A percentile compares a stretch with the other conserved stretches of the same genome.
These are phyloP conservation scores for Corythoichthys intestinalis DNA, from an alignment of 2,113 vertebrate species.

Conservation along the genomic window DNA sequence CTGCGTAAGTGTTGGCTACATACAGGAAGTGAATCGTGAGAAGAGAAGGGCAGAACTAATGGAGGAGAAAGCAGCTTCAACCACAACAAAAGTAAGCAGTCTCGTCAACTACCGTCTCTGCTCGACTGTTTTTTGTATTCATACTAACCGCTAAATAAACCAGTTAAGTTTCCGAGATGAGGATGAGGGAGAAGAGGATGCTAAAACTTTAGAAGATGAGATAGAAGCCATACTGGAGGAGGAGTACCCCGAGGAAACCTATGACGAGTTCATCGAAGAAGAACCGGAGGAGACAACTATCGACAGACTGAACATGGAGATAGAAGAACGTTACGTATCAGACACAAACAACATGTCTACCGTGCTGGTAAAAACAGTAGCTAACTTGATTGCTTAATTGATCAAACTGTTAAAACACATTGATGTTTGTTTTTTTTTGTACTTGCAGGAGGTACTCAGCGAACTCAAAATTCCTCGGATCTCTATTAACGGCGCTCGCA, in stretches of 20 bases:
- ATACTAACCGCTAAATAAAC: constrained; percentile 8
- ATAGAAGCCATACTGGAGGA: constrained; percentile 78
- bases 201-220: constrained; percentile 65
- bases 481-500: constrained; percentile 67
- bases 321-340: constrained; percentile 74
- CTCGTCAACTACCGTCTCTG: neutral
- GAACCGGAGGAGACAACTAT: constrained; percentile 72
- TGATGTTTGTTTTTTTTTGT: constrained; percentile 15
- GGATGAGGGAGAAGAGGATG: constrained; percentile 57
- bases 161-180: constrained; percentile 32
- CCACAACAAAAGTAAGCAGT: constrained; percentile 19
- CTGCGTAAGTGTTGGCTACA: no score
- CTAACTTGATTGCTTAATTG: neutral
- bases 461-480: constrained; percentile 74
- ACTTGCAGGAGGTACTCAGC: constrained; percentile 78
- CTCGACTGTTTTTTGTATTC: neutral
- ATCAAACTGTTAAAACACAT: neutral
- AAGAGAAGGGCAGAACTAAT: constrained; percentile 85
- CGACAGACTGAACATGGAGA: constrained; percentile 78
- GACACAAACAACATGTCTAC: constrained; percentile 68
- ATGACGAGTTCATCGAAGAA: constrained; percentile 62
- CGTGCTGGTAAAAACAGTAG: constrained; percentile 65
- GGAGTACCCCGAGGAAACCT: constrained; percentile 80
- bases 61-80: constrained; percentile 54
- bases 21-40: constrained; percentile 76